Evolutionary conservation across 2,888 invertebrate genomes (phyloP), one percentile per base, ranked within the genome.

Genomic region (Hypercompe scribonia): DNA sequence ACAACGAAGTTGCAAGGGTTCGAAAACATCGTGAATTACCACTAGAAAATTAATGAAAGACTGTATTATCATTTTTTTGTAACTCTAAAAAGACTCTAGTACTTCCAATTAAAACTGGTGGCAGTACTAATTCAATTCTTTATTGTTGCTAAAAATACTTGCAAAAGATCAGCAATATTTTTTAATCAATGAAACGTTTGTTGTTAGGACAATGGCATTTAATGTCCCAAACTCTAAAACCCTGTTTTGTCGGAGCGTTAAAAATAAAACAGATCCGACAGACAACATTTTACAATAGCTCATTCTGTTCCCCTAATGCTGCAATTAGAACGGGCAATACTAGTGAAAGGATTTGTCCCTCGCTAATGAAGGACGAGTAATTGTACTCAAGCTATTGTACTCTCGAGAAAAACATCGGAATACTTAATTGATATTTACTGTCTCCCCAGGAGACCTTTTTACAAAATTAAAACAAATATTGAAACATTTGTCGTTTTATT

Each of bases 311-410:
- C 87, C 87, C 90, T 93, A 92, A 94, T 93, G 89, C 90, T 91
- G 90, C 93, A 94, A 94, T 94, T 93, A 94, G 90, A 90, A 88
- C 85, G 87, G 89, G 88, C 90, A 90, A 90, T 89, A 90, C 88
- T 88, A 89, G 88, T 88, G 89, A 91, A 92, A 91, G 90, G 93
- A 94, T 94, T 94, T 93, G 92, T 93, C 91, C 89, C 83, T 87
- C 88, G 82, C 89, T 93, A 93, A 94, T 93, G 93, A 93, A 93
- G 88, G 89, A 89, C 90, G 88, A 90, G 89, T 90, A 92, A 93
- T 90, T 89, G 86, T 85, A 78, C 85, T 74, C 83, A 74, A 79
- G 81, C 85, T 83, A 88, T 88, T 88, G 85, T 90, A 86, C 85
- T 84, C 81, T 81, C 68, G 78, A 82, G 86, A 82, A 85, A 89